Evolutionary conservation across 2,888 invertebrate species (phyloP).

Genomic region (Melieria picta): DNA sequence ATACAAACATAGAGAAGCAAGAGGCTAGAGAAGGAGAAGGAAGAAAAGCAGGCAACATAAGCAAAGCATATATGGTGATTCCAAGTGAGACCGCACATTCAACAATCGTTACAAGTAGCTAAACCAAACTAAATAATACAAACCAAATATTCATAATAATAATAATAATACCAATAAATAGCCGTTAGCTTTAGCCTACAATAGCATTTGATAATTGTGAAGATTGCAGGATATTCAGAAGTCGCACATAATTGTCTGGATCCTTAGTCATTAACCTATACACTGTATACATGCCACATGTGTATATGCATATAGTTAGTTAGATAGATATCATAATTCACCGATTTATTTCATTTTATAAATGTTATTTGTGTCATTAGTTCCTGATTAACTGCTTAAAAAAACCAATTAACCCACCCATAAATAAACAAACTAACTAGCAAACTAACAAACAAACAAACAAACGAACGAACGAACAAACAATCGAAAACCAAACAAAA

Average conservation of each 20-base stretch:
- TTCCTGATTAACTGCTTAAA: conserved; percentile 32
- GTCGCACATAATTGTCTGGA: conserved; percentile 3
- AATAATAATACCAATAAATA: conserved; percentile 2
- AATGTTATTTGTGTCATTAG: conserved; percentile 39
- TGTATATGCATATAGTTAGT: not conserved
- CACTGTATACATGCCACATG: not conserved
- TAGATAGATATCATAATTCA: conserved; percentile 23
- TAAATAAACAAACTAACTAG: not conserved
- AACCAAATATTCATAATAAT: not conserved
- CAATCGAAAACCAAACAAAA: no score
- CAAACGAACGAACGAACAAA: no score
- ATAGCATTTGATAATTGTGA: not conserved
- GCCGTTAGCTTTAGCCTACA: not conserved
- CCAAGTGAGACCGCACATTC: conserved; percentile 12
- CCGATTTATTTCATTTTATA: conserved; percentile 38
- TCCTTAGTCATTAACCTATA: not conserved
- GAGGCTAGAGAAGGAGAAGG: not conserved
- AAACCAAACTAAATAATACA: conserved; percentile 6
- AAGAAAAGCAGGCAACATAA: not conserved
- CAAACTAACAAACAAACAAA: no score
- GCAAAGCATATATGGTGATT: conserved; percentile 17
- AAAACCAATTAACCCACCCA: conserved; percentile 2
- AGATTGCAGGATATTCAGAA: not conserved
- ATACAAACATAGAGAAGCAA: not conserved
- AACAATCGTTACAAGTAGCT: conserved; percentile 11